phyloP scores from a whole-genome alignment of 2,888 invertebrate species.

The Cerastoderma edule region DNA sequence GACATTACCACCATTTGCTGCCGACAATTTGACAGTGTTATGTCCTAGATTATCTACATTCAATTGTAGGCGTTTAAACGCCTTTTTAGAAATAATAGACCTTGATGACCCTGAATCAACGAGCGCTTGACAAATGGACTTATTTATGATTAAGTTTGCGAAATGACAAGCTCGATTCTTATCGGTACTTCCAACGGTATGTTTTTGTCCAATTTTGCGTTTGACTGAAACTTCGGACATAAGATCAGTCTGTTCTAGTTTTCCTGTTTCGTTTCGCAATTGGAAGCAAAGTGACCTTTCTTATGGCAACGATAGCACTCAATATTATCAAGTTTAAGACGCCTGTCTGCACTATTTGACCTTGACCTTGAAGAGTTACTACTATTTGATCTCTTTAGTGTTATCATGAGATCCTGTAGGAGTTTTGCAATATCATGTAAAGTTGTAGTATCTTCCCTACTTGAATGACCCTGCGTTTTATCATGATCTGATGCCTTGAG shows the following conservation, averaged over 20 bases:
- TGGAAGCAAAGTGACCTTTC: slow-evolving; percentile 22
- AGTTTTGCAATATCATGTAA: slow-evolving; percentile 22
- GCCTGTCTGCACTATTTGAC: background rate
- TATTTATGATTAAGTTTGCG: too few relatives aligned
- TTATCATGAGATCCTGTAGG: background rate
- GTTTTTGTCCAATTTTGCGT: background rate
- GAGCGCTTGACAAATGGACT: too few relatives aligned
- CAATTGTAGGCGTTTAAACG: too few relatives aligned
- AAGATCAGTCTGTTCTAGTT: slow-evolving; percentile 42
- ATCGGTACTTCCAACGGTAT: too few relatives aligned
- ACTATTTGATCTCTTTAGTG: background rate
- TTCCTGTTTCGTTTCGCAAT: slow-evolving; percentile 12
- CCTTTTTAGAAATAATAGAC: too few relatives aligned
- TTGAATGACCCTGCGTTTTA: background rate
- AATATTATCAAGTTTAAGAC: background rate
- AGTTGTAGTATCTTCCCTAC: background rate
- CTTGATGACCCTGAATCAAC: too few relatives aligned
- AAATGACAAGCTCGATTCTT: too few relatives aligned
- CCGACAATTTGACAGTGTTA: too few relatives aligned
- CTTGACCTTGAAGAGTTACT: slow-evolving; percentile 8
- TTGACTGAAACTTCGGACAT: slow-evolving; percentile 22
- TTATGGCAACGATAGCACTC: slow-evolving; percentile 15
- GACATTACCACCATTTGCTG: too few relatives aligned
- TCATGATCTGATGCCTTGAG: background rate
- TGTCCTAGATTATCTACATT: too few relatives aligned